Evolutionary conservation across 1,140 invertebrate species (phyloP).

Genomic region (Ruditapes philippinarum): DNA sequence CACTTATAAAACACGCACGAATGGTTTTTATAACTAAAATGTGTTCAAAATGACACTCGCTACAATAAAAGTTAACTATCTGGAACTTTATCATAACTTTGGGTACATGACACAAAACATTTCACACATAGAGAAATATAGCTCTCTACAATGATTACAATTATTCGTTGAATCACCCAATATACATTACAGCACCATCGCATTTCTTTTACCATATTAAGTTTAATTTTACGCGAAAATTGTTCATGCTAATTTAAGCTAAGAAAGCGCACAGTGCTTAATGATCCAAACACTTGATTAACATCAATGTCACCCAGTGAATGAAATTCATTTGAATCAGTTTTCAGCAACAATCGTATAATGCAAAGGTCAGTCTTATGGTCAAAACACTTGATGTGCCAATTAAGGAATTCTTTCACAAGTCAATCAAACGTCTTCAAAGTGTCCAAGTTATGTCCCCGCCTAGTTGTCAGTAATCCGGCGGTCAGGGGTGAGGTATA

Average conservation of each 20-base stretch:
- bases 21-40: constrained; percentile 17
- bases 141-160: too few relatives aligned
- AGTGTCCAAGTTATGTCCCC: neutral
- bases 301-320: neutral
- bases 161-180: too few relatives aligned
- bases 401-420: constrained; percentile 35
- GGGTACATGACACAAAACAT: neutral
- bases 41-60: neutral
- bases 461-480: constrained; percentile 24
- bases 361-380: neutral
- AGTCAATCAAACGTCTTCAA: constrained; percentile 34
- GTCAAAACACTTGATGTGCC: constrained; percentile 37
- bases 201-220: too few relatives aligned
- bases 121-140: too few relatives aligned
- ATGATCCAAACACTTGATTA: neutral
- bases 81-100: neutral
- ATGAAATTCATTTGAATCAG: neutral
- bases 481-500: neutral
- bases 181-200: too few relatives aligned
- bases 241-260: too few relatives aligned
- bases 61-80: neutral
- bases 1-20: neutral
- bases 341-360: neutral
- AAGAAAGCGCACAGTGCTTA: neutral
- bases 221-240: too few relatives aligned